Evolutionary conservation across 2,797 vertebrate species (phyloP).

Genomic region (Zonotrichia albicollis): DNA sequence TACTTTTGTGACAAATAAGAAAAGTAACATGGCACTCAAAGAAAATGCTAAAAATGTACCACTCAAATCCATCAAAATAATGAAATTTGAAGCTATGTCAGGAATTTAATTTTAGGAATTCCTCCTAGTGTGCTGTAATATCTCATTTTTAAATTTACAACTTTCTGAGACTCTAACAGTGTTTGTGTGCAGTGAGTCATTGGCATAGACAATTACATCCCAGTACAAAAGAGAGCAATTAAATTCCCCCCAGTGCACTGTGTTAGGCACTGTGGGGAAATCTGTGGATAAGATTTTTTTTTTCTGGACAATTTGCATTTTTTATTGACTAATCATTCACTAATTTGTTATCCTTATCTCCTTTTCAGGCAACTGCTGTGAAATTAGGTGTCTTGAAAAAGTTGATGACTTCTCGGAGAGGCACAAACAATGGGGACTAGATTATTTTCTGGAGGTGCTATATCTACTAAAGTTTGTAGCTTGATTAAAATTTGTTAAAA

Average conservation of each 20-base stretch:
- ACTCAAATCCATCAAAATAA: background rate
- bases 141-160: background rate
- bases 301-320: background rate
- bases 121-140: background rate
- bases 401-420: slow-evolving; percentile 49
- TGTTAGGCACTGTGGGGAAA: background rate
- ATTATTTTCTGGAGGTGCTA: slow-evolving; percentile 72
- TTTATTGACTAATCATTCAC: background rate
- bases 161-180: background rate
- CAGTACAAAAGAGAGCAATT: background rate
- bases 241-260: background rate
- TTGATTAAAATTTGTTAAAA: slow-evolving; percentile 36
- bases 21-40: background rate
- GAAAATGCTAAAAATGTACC: background rate
- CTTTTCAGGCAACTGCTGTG: slow-evolving; percentile 69
- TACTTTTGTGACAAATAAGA: background rate
- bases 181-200: background rate
- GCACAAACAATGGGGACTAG: slow-evolving; percentile 71
- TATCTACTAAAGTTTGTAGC: slow-evolving; percentile 64
- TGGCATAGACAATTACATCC: background rate
- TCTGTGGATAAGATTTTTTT: background rate
- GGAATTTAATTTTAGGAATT: background rate
- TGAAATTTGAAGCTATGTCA: background rate
- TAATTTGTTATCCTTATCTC: background rate
- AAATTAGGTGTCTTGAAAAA: slow-evolving; percentile 67